Conservation (phyloP, 1,140 invertebrate species). For the Paracyclopina nana region DNA sequence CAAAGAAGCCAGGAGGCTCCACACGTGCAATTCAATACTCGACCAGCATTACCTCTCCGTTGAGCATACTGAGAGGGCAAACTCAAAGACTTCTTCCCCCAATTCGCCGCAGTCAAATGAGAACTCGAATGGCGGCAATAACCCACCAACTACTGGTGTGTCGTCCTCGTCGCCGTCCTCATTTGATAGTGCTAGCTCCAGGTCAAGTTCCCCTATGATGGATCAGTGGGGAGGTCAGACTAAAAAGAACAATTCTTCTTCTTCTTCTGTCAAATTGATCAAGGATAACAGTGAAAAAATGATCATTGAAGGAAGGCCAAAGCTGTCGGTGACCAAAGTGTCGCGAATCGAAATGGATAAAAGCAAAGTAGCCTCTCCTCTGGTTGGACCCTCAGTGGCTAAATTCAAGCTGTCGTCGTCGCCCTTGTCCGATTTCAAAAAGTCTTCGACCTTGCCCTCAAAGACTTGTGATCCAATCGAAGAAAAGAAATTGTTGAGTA, state of each 20-base stretch:
- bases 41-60: constrained; percentile 12
- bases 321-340: neutral
- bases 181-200: no score
- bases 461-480: no score
- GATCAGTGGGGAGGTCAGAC: no score
- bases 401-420: neutral
- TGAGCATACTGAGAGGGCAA: no score
- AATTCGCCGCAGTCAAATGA: neutral
- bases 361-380: neutral
- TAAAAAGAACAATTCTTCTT: no score
- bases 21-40: constrained; percentile 16
- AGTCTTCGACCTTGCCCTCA: no score
- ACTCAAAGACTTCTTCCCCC: neutral
- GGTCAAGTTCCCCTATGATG: no score
- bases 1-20: constrained; percentile 11
- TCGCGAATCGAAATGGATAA: neutral
- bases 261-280: neutral
- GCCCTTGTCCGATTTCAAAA: neutral
- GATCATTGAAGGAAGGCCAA: neutral
- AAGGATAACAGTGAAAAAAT: neutral
- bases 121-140: neutral
- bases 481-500: no score
- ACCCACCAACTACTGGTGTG: neutral
- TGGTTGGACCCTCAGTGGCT: neutral
- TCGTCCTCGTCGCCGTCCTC: no score